Base-by-base conservation (phyloP, 1,140 invertebrate genomes). In the silkworm (Bombyx mori) region DNA sequence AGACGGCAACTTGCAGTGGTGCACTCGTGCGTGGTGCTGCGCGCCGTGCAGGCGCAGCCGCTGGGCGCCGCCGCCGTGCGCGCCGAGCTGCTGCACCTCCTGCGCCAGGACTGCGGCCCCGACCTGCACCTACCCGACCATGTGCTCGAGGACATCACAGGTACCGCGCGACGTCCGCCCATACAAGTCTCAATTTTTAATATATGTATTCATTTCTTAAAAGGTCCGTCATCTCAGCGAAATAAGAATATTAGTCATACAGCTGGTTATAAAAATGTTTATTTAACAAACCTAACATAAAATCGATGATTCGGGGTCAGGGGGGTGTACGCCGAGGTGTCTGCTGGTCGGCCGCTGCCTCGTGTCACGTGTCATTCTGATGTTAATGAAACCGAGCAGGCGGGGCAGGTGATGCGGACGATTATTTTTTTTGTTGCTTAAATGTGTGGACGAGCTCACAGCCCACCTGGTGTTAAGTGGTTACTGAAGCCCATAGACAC, bases 121-220 rank as follows among this genome's bases (percentile, higher is more conserved):
- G 52, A 69, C n/a, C 61, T 81, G 2, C 8, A 67, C 3, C 67
- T 82, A 35, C 43, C 66, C 46, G 69, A 75, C 6, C 56, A 74
- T 26, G 67, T 75, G 26, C 68, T 86, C 9, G 79, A 86, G 56
- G 82, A 85, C 50, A 83, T 85, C 26, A 73, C 71, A 65, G 77
- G 81, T 82, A 51, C 45, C 12, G 7, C 12, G 45, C 7, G 12
- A 18, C 12, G 12, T 18, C 12, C 12, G 12, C 12, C 12, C 12
- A 18, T 18, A 18, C 12, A 18, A 18, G 12, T 18, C 12, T 9
- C 0, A 47, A 47, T 6, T 47, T 47, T 47, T 10, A 4, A 7
- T 7, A 47, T 8, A n/a, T n/a, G n/a, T n/a, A 35, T 35, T 35
- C 2, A 35, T 5, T 35, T 35, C 26, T 35, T 2, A 35, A 35